phyloP scores from a whole-genome alignment of 2,888 invertebrate species.

The Hydropsyche betteni region DNA sequence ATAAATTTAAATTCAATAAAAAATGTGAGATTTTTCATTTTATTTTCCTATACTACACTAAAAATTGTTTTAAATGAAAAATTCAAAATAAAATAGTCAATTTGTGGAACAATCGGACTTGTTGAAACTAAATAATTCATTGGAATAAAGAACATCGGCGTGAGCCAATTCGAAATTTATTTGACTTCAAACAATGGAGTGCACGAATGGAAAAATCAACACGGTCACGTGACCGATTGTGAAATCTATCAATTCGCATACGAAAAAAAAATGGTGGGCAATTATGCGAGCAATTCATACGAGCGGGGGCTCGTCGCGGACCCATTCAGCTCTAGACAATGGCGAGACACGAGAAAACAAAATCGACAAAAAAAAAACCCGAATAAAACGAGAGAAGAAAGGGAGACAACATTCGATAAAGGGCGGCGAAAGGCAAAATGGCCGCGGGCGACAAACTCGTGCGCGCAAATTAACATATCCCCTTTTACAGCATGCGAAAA shows the following conservation, averaged over 20 bases:
- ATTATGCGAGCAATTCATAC: constrained; percentile 11
- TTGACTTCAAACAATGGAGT: background rate
- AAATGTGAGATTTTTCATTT: no score
- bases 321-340: constrained; percentile 17
- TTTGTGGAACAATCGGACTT: no score
- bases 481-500: background rate
- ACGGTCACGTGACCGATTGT: constrained; percentile 27
- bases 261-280: constrained; percentile 2
- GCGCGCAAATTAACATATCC: constrained; percentile 2
- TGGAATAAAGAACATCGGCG: no score
- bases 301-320: background rate
- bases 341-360: no score
- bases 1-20: no score
- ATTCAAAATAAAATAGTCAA: no score
- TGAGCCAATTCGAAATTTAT: background rate
- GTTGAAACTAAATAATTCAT: no score
- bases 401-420: constrained; percentile 28
- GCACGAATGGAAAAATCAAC: constrained; percentile 3
- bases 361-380: no score
- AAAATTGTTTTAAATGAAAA: no score
- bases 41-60: no score
- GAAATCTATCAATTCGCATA: background rate
- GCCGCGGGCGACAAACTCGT: constrained; percentile 26
- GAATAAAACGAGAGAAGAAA: constrained; percentile 4
- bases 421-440: constrained; percentile 23